Percentiles rank a stretch among this genome's conserved stretches.
Evolutionary conservation across 64 coral and sea anemone species (phyloP).

Genomic region (Astreopora myriophthalma): DNA sequence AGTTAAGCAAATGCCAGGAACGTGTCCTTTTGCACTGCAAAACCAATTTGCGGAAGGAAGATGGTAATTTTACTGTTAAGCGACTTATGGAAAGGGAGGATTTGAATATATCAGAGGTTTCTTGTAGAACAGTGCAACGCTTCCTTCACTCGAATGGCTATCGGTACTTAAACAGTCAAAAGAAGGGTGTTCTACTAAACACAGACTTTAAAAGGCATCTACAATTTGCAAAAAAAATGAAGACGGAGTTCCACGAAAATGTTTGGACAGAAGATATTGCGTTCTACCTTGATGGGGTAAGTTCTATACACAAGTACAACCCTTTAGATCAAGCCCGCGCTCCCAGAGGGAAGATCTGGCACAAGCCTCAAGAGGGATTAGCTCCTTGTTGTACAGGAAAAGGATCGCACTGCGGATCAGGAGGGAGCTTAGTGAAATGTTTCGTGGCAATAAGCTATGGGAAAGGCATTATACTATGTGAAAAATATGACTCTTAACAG

Average conservation of each 20-base stretch:
- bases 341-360: neutral
- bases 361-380: neutral
- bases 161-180: slow-evolving; percentile 5
- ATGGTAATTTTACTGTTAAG: neutral
- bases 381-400: neutral
- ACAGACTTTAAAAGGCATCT: slow-evolving; percentile 3
- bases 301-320: neutral
- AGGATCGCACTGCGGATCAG: neutral
- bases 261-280: slow-evolving; percentile 10
- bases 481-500: neutral
- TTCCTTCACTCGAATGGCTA: slow-evolving; percentile 29
- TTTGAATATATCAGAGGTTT: neutral
- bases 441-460: neutral
- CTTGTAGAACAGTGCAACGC: neutral
- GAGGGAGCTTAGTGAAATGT: neutral
- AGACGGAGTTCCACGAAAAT: neutral
- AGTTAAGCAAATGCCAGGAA: neutral
- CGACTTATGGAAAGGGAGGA: neutral
- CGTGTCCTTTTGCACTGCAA: neutral
- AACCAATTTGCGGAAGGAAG: neutral
- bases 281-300: slow-evolving; percentile 24
- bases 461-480: neutral
- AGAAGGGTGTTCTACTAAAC: slow-evolving; percentile 37
- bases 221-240: slow-evolving; percentile 5
- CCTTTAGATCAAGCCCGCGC: neutral